Conservation (phyloP, 1,140 invertebrate species). For the Panonychus citri region DNA sequence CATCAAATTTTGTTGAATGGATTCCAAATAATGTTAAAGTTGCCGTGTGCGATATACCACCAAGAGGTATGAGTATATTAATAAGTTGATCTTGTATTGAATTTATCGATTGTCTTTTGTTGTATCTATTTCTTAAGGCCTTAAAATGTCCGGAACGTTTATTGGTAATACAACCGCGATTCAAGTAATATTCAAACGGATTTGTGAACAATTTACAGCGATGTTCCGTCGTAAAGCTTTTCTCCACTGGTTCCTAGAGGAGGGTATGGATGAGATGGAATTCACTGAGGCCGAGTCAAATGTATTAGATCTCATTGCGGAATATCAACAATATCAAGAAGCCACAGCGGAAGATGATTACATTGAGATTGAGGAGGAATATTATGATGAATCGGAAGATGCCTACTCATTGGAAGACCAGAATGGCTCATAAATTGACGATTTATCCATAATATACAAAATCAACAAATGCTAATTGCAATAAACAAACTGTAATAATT, state of each 20-base stretch:
- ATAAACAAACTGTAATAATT: too few relatives aligned
- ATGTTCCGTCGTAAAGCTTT: conserved; percentile 20
- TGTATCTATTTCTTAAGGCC: conserved; percentile 24
- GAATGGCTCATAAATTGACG: neutral
- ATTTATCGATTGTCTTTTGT: neutral
- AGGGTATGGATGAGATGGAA: conserved; percentile 57
- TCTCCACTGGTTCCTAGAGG: conserved; percentile 30
- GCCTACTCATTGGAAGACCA: neutral
- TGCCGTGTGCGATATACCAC: conserved; percentile 32
- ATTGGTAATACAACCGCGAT: conserved; percentile 70
- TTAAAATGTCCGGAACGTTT: conserved; percentile 77
- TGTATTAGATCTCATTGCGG: conserved; percentile 33
- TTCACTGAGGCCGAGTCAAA: conserved; percentile 44
- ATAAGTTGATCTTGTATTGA: neutral
- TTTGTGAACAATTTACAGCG: conserved; percentile 41
- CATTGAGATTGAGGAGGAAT: conserved; percentile 19
- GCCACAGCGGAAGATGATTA: conserved; percentile 28
- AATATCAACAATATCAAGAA: conserved; percentile 76
- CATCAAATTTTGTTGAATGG: conserved; percentile 42
- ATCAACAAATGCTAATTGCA: too few relatives aligned
- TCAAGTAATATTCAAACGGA: conserved; percentile 51
- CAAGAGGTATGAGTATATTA: conserved; percentile 26
- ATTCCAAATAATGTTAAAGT: conserved; percentile 36
- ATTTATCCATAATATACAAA: too few relatives aligned
- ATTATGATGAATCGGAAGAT: neutral